These are phyloP conservation scores for Blastobasis lacticolella DNA, from an alignment of 2,888 invertebrate genomes.

Conservation along the genomic window DNA sequence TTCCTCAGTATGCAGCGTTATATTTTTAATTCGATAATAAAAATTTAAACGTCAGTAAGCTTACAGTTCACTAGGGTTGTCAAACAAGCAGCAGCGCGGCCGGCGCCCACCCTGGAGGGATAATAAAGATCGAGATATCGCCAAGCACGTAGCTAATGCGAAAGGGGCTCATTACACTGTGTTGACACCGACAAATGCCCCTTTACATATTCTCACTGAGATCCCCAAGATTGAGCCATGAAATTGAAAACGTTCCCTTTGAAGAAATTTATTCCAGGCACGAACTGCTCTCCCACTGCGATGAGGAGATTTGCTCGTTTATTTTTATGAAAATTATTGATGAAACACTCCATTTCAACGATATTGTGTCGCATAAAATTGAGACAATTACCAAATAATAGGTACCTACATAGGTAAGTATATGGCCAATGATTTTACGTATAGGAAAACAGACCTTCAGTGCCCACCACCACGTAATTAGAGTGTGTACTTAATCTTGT, in stretches of 20 bases:
- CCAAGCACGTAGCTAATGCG: constrained; percentile 54
- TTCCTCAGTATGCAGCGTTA: too few relatives aligned
- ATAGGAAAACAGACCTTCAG: too few relatives aligned
- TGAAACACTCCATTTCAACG: constrained; percentile 40
- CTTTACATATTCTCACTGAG: constrained; percentile 70
- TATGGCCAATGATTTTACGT: too few relatives aligned
- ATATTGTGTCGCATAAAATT: too few relatives aligned
- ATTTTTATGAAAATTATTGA: constrained; percentile 71
- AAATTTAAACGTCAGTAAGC: too few relatives aligned
- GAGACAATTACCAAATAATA: too few relatives aligned
- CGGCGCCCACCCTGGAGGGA: constrained; percentile 11
- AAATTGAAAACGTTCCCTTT: constrained; percentile 74
- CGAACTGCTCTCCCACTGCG: constrained; percentile 66
- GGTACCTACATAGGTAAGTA: too few relatives aligned
- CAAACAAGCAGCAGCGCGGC: too few relatives aligned
- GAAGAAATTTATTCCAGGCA: constrained; percentile 72
- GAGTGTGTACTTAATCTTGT: too few relatives aligned
- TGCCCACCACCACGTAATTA: too few relatives aligned
- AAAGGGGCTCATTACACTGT: constrained; percentile 66
- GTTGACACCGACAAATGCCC: constrained; percentile 73
- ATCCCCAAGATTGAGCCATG: constrained; percentile 73
- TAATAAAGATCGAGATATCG: constrained; percentile 35
- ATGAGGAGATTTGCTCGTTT: constrained; percentile 69
- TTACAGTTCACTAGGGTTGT: too few relatives aligned
- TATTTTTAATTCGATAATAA: too few relatives aligned